Evolutionary conservation across 2,888 invertebrate species (phyloP), one percentile per base, ranked within the genome.

Genomic region (Mechanitis messenoides): DNA sequence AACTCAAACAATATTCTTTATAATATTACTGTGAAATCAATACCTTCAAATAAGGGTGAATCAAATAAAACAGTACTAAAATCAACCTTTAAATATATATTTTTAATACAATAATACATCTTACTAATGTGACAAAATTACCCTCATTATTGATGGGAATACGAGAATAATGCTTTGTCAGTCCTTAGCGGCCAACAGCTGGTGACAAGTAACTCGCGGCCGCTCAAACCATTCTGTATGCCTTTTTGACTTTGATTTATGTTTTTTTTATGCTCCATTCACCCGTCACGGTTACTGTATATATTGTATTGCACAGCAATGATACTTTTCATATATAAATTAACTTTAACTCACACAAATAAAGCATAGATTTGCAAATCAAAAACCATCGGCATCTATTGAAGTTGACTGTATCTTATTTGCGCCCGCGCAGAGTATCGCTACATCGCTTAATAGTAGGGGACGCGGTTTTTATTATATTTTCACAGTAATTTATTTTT

Each of bases 191-290:
- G 68, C 75, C 71, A 59, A 80, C 89, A 90, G 90, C 89, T 89
- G 90, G 87, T 80, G 85, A 86, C 87, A 83, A 80, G 82, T 69
- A 79, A 76, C 81, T 80, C 84, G 84, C 83, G 85, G 78, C 83
- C 84, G 76, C 79, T 83, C 78, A 78, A 74, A 75, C 81, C 80
- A 87, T 90, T 91, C 86, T 86, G 84, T 87, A 85, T 87, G 90
- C 90, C 90, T 89, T 90, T 90, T 91, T 90, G 90, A 91, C 90
- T 91, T 90, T 91, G 90, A 91, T 90, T 90, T 91, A 91, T 90
- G 81, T 72, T 71, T 85, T 90, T 90, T 91, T 91, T 90, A 89
- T 90, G 77, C 84, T 77, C 85, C 84, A 88, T 90, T 89, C 90
- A 88, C 81, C 80, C 87, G 88, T 85, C 89, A 88, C 79, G 85